These are phyloP conservation scores for Bufotes viridis DNA, from an alignment of 2,797 vertebrate genomes.

Conservation along the genomic window DNA sequence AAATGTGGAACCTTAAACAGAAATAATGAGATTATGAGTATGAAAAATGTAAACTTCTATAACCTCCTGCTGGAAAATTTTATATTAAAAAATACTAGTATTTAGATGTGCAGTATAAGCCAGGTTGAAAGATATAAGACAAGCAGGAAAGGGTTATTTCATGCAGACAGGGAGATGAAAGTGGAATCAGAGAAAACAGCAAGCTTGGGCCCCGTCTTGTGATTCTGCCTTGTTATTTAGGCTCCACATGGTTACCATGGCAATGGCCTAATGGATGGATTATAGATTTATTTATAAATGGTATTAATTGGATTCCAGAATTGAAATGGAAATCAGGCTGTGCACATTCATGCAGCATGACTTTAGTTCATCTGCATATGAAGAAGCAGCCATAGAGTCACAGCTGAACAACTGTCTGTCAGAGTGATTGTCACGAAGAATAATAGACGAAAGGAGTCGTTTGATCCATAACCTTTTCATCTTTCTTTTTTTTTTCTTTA, in stretches of 20 bases:
- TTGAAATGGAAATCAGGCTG: constrained; percentile 56
- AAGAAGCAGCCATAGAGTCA: background rate
- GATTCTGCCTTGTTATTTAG: constrained; percentile 41
- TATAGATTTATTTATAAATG: constrained; percentile 60
- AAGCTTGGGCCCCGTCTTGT: constrained; percentile 28
- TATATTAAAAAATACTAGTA: background rate
- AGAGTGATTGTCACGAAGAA: constrained; percentile 29
- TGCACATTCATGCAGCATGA: background rate
- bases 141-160: constrained; percentile 31
- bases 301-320: constrained; percentile 59
- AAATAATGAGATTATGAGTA: background rate
- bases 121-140: background rate
- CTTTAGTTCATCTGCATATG: constrained; percentile 26
- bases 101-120: background rate
- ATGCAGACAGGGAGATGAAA: constrained; percentile 31
- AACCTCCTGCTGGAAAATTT: background rate
- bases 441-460: constrained; percentile 23
- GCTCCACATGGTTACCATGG: constrained; percentile 46
- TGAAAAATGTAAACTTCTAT: background rate
- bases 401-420: constrained; percentile 30
- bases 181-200: constrained; percentile 22
- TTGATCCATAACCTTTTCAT: constrained; percentile 52
- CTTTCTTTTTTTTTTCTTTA: constrained; percentile 10
- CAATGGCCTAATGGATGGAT: constrained; percentile 54
- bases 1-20: background rate